These are phyloP conservation scores for Holotrichia oblita DNA, from an alignment of 1,140 invertebrate genomes.

Conservation along the genomic window DNA sequence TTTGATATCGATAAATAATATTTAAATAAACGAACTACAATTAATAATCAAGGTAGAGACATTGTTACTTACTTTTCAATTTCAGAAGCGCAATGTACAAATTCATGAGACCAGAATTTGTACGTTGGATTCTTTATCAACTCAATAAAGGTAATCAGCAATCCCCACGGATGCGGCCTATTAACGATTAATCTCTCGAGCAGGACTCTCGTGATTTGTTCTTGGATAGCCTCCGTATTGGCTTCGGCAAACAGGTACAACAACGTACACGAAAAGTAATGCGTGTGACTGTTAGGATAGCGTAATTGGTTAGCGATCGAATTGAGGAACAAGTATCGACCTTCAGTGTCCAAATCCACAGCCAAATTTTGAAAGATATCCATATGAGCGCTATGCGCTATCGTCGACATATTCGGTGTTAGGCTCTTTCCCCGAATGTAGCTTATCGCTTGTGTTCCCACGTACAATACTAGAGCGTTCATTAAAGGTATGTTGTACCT, in stretches of 20 bases:
- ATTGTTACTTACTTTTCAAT: conserved; percentile 88
- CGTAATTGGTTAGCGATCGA: conserved; percentile 98
- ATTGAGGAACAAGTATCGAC: conserved; percentile 90
- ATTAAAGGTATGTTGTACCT: conserved; percentile 96
- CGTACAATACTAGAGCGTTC: conserved; percentile 97
- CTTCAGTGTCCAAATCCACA: conserved; percentile 97
- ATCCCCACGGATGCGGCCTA: conserved; percentile 98
- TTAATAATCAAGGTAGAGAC: no score
- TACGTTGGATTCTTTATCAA: conserved; percentile 99
- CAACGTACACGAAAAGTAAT: conserved; percentile 98
- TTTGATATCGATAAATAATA: no score
- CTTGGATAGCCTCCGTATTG: conserved; percentile 94
- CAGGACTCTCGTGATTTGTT: conserved; percentile 91
- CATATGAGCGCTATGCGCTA: conserved; percentile 97
- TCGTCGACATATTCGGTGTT: conserved; percentile 94
- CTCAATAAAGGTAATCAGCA: conserved; percentile 99
- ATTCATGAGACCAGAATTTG: conserved; percentile 99
- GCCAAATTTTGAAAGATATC: conserved; percentile 99
- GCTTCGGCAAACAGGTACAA: conserved; percentile 98
- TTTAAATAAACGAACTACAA: no score
- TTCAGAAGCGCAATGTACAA: conserved; percentile 98
- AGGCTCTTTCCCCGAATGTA: conserved; percentile 87
- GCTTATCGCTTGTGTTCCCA: conserved; percentile 95
- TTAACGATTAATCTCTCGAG: conserved; percentile 97
- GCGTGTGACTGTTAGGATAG: conserved; percentile 99